A percentile compares a stretch with the other conserved stretches of the same genome.
Evolutionary conservation across 2,888 invertebrate species (phyloP).

Genomic region (Drosophila flavopinicola): DNA sequence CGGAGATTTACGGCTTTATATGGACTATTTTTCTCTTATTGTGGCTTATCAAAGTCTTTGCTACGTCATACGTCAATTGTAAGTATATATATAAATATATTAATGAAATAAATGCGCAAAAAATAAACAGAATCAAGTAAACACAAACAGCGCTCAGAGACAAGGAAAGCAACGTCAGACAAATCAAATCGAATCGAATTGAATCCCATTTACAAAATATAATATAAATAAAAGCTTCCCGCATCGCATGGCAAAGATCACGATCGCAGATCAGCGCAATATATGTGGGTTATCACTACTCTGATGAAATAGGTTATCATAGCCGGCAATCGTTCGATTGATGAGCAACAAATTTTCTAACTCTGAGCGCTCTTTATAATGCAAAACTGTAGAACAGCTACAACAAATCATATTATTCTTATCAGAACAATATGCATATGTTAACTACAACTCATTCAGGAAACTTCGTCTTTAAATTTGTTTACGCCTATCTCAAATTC

Average conservation of each 20-base stretch:
- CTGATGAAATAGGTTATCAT: constrained; percentile 71
- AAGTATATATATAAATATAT: constrained; percentile 27
- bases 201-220: constrained; percentile 42
- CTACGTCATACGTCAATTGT: constrained; percentile 37
- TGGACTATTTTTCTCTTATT: not conserved
- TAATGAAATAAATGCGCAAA: constrained; percentile 57
- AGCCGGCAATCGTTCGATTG: constrained; percentile 65
- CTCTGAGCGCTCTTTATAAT: too few relatives aligned
- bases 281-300: constrained; percentile 58
- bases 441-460: not conserved
- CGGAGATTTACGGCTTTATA: constrained; percentile 15
- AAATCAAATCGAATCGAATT: too few relatives aligned
- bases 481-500: not conserved
- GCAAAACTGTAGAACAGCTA: too few relatives aligned
- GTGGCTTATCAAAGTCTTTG: constrained; percentile 18
- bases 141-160: constrained; percentile 23
- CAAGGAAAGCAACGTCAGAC: constrained; percentile 59
- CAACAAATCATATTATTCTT: not conserved
- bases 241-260: constrained; percentile 51
- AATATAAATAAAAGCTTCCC: constrained; percentile 58
- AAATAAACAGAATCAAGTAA: constrained; percentile 8
- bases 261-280: constrained; percentile 63
- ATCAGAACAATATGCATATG: not conserved
- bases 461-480: not conserved
- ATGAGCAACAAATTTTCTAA: constrained; percentile 55